phyloP scores from a whole-genome alignment of 2,888 invertebrate species.

The Ochlodes sylvanus region DNA sequence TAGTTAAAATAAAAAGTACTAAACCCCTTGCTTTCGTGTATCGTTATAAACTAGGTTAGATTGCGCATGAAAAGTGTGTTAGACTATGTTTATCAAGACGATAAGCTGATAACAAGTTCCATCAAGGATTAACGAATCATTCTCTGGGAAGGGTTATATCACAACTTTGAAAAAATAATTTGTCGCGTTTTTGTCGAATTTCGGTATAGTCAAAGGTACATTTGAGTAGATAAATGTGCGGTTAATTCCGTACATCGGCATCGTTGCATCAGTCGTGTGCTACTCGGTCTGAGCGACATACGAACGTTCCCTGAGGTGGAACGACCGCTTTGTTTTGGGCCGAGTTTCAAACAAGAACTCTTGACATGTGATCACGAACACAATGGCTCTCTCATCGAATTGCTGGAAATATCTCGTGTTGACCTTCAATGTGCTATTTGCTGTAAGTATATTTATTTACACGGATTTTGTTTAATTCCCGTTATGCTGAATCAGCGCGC shows the following conservation, averaged over 20 bases:
- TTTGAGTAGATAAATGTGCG: conserved; percentile 58
- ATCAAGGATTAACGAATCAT: conserved; percentile 50
- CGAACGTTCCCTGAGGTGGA: conserved; percentile 76
- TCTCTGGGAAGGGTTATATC: conserved; percentile 52
- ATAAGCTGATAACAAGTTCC: conserved; percentile 67
- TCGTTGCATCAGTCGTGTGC: conserved; percentile 69
- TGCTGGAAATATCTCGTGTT: conserved; percentile 82
- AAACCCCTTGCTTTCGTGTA: conserved; percentile 51
- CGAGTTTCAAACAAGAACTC: conserved; percentile 68
- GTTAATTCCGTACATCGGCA: conserved; percentile 71
- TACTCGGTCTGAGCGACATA: conserved; percentile 55
- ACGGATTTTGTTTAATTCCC: conserved; percentile 47
- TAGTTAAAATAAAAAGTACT: conserved; percentile 46
- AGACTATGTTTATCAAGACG: conserved; percentile 62
- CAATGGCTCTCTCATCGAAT: conserved; percentile 79
- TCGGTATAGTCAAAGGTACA: conserved; percentile 35
- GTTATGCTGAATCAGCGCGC: conserved; percentile 53
- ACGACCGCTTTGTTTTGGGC: conserved; percentile 76
- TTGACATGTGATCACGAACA: conserved; percentile 73
- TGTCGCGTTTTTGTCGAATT: conserved; percentile 34
- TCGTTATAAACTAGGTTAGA: conserved; percentile 69
- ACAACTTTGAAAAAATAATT: conserved; percentile 47
- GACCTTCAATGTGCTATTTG: conserved; percentile 78
- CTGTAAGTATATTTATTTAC: conserved; percentile 68
- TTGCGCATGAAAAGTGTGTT: conserved; percentile 52